Evolutionary conservation across 2,113 vertebrate species (phyloP), one percentile per base, ranked within the genome.

Genomic region (Phrynosoma platyrhinos): DNA sequence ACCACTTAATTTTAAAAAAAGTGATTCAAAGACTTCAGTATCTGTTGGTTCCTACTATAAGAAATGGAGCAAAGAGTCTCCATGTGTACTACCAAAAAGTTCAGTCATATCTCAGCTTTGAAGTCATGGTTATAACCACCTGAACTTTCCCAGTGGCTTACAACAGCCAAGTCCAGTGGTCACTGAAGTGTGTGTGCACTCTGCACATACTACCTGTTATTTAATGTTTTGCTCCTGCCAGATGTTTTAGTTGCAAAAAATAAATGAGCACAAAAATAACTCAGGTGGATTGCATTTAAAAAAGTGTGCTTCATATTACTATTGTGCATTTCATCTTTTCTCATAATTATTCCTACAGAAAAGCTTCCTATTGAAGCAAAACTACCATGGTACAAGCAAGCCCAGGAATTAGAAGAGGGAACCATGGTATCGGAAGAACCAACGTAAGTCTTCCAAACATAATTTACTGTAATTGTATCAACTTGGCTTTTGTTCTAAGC

Each of bases 321-420:
- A 66, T 64, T 13, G 0, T 10, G 0, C 81, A 42, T 6, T 88
- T 93, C 78, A 66, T 92, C 0, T 84, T 93, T 84, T 87, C 76
- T 84, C 53, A 0, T 89, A 18, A 10, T 83, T 93, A 3, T 80
- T 76, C 96, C 81, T 74, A 0, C 87, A 99, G 99, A 99, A 94
- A 98, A 98, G 79, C 95, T 98, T 76, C 98, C 98, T 0, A 96
- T 99, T 42, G 99, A 99, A 95, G 98, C 98, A 8, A 99, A 99
- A 91, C 93, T 98, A n/a, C 98, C 98, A 0, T 99, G 98, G 98
- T 98, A 97, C 90, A 99, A 99, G 92, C 98, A 99, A 95, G 98
- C 99, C 66, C 98, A 99, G 85, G 99, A 99, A 89, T 92, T 99
- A 85, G 98, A 99, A 53, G 98, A 98, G 93, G 97, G 98, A 94